Evolutionary conservation across 2,113 vertebrate species (phyloP).

Genomic region (Vulpes vulpes): DNA sequence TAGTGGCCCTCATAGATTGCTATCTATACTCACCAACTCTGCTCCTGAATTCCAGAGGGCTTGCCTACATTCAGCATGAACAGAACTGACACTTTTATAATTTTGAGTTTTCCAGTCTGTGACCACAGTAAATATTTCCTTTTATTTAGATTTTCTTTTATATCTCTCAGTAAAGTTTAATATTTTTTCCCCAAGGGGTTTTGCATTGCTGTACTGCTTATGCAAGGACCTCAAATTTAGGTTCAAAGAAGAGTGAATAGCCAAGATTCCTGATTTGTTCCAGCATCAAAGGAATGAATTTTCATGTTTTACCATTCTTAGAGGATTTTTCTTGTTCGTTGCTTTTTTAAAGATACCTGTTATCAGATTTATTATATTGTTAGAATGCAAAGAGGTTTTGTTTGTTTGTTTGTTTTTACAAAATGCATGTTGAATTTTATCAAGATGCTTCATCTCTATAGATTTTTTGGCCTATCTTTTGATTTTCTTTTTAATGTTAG

Average conservation of each 20-base stretch:
- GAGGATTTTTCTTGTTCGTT: not conserved
- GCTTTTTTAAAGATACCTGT: not conserved
- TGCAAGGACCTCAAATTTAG: not conserved
- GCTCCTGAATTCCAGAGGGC: not conserved
- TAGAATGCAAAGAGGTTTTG: not conserved
- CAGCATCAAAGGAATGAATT: not conserved
- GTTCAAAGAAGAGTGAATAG: not conserved
- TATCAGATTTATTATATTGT: conserved; percentile 1
- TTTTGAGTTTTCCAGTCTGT: not conserved
- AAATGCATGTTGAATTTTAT: not conserved
- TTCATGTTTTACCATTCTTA: not conserved
- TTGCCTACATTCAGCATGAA: not conserved
- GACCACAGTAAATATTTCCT: not conserved
- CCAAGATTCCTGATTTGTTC: conserved; percentile 21
- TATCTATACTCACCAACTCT: not conserved
- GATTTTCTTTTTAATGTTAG: conserved; percentile 3
- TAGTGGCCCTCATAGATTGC: not conserved
- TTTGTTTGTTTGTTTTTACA: not conserved
- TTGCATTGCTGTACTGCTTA: not conserved
- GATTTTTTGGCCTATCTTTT: not conserved
- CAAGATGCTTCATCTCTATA: conserved; percentile 21
- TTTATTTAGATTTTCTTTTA: not conserved
- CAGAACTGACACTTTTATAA: not conserved
- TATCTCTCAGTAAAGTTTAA: not conserved
- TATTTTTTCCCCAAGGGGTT: not conserved